Evolutionary conservation across 1,140 invertebrate species (phyloP).

Genomic region (Amphibalanus amphitrite): DNA sequence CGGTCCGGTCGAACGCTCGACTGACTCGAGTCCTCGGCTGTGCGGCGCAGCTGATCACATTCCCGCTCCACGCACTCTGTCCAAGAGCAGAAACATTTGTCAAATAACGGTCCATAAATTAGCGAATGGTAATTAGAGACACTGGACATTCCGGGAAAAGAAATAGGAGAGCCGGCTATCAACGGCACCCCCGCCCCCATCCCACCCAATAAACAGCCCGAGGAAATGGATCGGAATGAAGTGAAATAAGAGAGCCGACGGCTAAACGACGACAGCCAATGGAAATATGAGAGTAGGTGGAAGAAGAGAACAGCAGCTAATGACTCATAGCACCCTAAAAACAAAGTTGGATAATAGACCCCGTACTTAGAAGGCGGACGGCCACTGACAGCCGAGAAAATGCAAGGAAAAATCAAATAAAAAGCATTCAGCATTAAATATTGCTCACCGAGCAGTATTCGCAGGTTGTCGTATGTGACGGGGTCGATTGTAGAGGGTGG

Average conservation of each 20-base stretch:
- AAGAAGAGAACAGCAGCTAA: too few relatives aligned
- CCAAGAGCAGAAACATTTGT: constrained; percentile 27
- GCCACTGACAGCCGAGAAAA: not conserved
- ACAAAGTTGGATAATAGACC: too few relatives aligned
- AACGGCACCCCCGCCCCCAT: not conserved
- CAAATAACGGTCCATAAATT: constrained; percentile 37
- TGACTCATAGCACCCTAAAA: too few relatives aligned
- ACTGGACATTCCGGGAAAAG: not conserved
- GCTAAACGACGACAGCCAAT: too few relatives aligned
- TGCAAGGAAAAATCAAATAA: not conserved
- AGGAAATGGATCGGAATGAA: not conserved
- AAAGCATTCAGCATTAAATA: not conserved
- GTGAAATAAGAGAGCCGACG: too few relatives aligned
- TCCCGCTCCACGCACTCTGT: constrained; percentile 9
- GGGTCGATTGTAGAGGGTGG: not conserved
- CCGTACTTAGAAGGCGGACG: not conserved
- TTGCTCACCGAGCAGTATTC: not conserved
- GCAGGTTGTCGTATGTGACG: not conserved
- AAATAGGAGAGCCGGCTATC: not conserved
- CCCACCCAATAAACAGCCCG: not conserved
- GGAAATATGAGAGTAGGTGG: too few relatives aligned
- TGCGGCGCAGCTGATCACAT: not conserved
- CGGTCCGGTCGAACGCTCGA: constrained; percentile 28
- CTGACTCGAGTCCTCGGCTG: not conserved
- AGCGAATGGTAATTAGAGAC: not conserved